Percentiles rank a stretch among this genome's conserved stretches.
Conservation (phyloP, 1,140 invertebrate species). For the Drosophila bocqueti region DNA sequence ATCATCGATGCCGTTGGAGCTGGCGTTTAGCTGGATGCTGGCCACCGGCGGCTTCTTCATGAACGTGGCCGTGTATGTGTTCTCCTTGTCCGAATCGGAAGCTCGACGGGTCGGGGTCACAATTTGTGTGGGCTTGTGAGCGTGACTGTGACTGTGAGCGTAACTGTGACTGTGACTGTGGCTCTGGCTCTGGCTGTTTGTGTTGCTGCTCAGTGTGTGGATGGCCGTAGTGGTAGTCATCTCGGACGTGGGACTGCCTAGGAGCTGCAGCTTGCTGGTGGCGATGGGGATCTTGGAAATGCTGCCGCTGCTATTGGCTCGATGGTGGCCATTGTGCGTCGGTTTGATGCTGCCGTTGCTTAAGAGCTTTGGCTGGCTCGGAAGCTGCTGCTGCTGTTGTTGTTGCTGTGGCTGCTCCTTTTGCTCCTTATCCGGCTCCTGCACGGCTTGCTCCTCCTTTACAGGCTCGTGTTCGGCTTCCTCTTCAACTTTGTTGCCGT, state of each 20-base stretch:
- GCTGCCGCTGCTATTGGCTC: constrained; percentile 44
- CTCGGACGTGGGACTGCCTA: constrained; percentile 37
- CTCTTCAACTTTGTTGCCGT: constrained; percentile 45
- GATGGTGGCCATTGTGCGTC: constrained; percentile 53
- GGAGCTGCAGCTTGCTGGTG: constrained; percentile 47
- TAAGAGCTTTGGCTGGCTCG: constrained; percentile 17
- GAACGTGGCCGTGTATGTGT: constrained; percentile 78
- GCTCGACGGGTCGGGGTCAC: constrained; percentile 72
- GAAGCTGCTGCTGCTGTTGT: constrained; percentile 17
- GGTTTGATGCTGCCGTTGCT: constrained; percentile 16
- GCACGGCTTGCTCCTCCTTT: constrained; percentile 11
- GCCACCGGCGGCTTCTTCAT: constrained; percentile 68
- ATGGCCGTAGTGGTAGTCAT: constrained; percentile 52
- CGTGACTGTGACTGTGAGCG: constrained; percentile 1
- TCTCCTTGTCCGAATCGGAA: constrained; percentile 83
- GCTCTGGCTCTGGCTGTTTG: constrained; percentile 23
- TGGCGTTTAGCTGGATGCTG: constrained; percentile 59
- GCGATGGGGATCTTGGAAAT: constrained; percentile 59
- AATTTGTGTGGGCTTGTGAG: constrained; percentile 62
- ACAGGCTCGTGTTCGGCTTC: constrained; percentile 22
- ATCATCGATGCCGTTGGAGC: constrained; percentile 37
- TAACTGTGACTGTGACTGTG: constrained; percentile 15
- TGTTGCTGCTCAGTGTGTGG: constrained; percentile 47
- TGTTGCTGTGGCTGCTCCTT: constrained; percentile 36
- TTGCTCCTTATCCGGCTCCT: constrained; percentile 35